These are phyloP conservation scores for Metalampra italica DNA, from an alignment of 2,888 invertebrate species.

Conservation along the genomic window DNA sequence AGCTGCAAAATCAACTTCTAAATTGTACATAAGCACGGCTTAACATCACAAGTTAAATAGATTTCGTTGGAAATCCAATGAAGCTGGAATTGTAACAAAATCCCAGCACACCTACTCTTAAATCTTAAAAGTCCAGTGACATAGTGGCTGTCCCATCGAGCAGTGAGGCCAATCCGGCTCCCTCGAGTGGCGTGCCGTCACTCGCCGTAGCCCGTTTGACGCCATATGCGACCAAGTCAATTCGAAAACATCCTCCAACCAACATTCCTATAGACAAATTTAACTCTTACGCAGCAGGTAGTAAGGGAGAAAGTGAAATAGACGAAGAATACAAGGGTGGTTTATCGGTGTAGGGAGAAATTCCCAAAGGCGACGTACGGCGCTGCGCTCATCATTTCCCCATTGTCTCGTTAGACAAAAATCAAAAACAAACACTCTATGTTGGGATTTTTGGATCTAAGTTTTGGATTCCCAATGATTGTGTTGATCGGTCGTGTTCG, in stretches of 20 bases:
- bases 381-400: slow-evolving; percentile 77
- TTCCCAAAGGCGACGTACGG: slow-evolving; percentile 70
- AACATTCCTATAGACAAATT: slow-evolving; percentile 28
- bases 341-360: slow-evolving; percentile 61
- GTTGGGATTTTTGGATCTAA: slow-evolving; percentile 68
- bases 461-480: slow-evolving; percentile 63
- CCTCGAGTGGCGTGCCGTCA: slow-evolving; percentile 72
- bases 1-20: too few species aligned
- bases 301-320: slow-evolving; percentile 47
- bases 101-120: slow-evolving; percentile 19
- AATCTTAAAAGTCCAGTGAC: slow-evolving; percentile 53
- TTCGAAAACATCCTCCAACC: slow-evolving; percentile 43
- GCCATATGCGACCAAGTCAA: slow-evolving; percentile 63
- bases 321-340: slow-evolving; percentile 37
- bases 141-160: slow-evolving; percentile 54
- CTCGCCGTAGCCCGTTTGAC: slow-evolving; percentile 71
- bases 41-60: too few species aligned
- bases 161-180: slow-evolving; percentile 66
- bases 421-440: slow-evolving; percentile 76
- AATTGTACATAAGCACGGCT: too few species aligned
- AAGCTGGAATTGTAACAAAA: background rate
- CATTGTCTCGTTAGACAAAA: slow-evolving; percentile 79
- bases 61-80: background rate
- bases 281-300: slow-evolving; percentile 32
- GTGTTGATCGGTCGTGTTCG: slow-evolving; percentile 40